Percentiles rank a stretch among this genome's conserved stretches.
Evolutionary conservation across 2,888 invertebrate species (phyloP).

Genomic region (Nymphalis c-album): DNA sequence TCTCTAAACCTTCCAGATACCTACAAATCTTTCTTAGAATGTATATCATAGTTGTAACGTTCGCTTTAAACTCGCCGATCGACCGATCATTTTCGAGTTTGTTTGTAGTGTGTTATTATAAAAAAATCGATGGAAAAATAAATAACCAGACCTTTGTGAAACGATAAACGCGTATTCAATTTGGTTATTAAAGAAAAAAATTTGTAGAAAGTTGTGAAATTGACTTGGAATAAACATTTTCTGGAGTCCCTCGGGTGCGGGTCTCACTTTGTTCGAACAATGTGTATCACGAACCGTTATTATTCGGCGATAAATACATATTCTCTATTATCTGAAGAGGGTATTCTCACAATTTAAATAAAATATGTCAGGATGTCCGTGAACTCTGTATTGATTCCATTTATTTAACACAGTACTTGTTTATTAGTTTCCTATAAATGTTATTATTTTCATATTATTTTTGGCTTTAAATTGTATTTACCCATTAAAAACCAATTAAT

Average conservation of each 20-base stretch:
- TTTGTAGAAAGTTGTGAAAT: constrained; percentile 38
- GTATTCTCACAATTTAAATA: not conserved
- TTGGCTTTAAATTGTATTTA: too few species aligned
- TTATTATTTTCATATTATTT: too few species aligned
- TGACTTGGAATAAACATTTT: constrained; percentile 53
- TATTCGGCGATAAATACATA: constrained; percentile 6
- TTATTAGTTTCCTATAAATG: too few species aligned
- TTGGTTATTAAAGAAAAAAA: constrained; percentile 70
- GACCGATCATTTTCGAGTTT: too few species aligned
- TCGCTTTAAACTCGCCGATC: too few species aligned
- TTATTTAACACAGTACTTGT: too few species aligned
- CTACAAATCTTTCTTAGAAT: too few species aligned
- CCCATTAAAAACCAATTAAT: too few species aligned
- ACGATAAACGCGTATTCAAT: constrained; percentile 69
- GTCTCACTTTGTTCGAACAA: constrained; percentile 22
- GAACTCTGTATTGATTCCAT: too few species aligned
- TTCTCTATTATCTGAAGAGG: not conserved
- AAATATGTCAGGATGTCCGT: not conserved
- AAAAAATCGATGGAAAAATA: constrained; percentile 39
- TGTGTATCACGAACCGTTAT: constrained; percentile 12
- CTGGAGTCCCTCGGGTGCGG: constrained; percentile 31
- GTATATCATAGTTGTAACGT: too few species aligned
- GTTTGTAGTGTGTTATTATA: too few species aligned
- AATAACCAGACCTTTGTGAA: constrained; percentile 60
- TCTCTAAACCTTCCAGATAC: too few species aligned